Base-by-base conservation (phyloP, 2,888 invertebrate genomes). In the Zootermopsis nevadensis region DNA sequence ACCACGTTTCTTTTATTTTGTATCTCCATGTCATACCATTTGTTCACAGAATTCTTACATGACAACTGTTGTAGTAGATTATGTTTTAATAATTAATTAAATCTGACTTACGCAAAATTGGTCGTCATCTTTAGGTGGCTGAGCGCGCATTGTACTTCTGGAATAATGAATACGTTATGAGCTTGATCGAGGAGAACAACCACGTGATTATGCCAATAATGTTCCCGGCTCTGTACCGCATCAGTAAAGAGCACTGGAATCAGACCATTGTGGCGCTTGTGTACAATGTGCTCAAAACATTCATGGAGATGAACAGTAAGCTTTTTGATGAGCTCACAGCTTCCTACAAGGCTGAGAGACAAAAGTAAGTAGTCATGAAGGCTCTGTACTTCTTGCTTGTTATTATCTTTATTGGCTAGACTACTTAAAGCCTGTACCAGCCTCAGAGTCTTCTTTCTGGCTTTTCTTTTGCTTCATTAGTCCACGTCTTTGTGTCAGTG, bases 251-350 rank as follows among this genome's bases (percentile, higher is more conserved):
- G 91, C 99, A 99, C 91, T 99, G 99, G 99, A 99, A 99, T 92
- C 99, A 99, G 91, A 99, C 99, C 86, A 99, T 99, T 88, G 97
- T 99, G 87, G 99, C 99, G 85, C 94, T 99, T 88, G 99, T 99
- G 88, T 99, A 99, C 92, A 99, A 99, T 91, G 99, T 99, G 89
- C 95, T 99, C 88, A 99, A 99, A 92, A 96, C 99, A 83, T 99
- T 99, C 91, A 99, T 99, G 99, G 99, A 99, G 91, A 99, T 99
- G 99, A 99, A 99, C 93, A 98, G 98, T 89, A 99, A 98, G 91
- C 93, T 99, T 87, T 99, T 99, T 89, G 99, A 99, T 90, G 99
- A 99, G 92, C 94, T 99, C 90, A 97, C 99, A 89, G 96, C 98
- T 89, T 97, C 97, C 91, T 99, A 99, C 92, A 99, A 99, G 92